A percentile compares a stretch with the other conserved stretches of the same genome.
These are phyloP conservation scores for Parnassius mnemosyne DNA, from an alignment of 2,888 invertebrate genomes.

Conservation along the genomic window DNA sequence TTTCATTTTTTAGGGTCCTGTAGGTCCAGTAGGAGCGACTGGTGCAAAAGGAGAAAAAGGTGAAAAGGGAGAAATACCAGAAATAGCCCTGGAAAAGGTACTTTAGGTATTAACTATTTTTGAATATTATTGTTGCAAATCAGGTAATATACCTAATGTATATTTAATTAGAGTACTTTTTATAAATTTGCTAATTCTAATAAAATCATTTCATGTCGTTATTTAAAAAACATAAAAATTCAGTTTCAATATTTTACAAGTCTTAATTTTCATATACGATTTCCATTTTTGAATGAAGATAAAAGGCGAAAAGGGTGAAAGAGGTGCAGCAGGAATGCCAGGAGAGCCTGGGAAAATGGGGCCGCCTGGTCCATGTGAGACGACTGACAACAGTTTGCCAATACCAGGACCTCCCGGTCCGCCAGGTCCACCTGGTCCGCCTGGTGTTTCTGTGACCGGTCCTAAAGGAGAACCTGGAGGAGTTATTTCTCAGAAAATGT, in stretches of 20 bases:
- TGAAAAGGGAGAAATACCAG: conserved; percentile 40
- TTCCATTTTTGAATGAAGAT: conserved; percentile 36
- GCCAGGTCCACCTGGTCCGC: conserved; percentile 50
- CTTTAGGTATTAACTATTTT: conserved; percentile 23
- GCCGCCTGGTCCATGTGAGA: conserved; percentile 31
- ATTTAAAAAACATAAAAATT: neutral
- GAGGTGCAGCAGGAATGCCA: conserved; percentile 45
- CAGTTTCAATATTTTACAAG: neutral
- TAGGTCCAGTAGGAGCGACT: conserved; percentile 51
- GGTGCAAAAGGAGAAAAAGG: conserved; percentile 61
- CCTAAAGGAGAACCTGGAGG: conserved; percentile 60
- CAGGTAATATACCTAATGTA: conserved; percentile 2
- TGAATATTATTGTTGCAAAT: neutral
- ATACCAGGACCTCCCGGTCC: conserved; percentile 47
- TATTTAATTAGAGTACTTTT: neutral
- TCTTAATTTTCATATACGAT: neutral
- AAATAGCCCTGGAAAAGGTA: conserved; percentile 49
- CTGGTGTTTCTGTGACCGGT: conserved; percentile 54
- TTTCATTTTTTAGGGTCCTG: conserved; percentile 50
- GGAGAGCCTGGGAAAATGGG: conserved; percentile 50
- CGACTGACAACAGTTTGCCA: conserved; percentile 9
- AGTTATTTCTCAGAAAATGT: conserved; percentile 34
- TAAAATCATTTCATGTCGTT: neutral
- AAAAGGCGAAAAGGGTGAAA: conserved; percentile 60
- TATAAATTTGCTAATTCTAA: neutral